Evolutionary conservation across 2,888 invertebrate species (phyloP), one percentile per base, ranked within the genome.

Genomic region (Odontothrips loti): DNA sequence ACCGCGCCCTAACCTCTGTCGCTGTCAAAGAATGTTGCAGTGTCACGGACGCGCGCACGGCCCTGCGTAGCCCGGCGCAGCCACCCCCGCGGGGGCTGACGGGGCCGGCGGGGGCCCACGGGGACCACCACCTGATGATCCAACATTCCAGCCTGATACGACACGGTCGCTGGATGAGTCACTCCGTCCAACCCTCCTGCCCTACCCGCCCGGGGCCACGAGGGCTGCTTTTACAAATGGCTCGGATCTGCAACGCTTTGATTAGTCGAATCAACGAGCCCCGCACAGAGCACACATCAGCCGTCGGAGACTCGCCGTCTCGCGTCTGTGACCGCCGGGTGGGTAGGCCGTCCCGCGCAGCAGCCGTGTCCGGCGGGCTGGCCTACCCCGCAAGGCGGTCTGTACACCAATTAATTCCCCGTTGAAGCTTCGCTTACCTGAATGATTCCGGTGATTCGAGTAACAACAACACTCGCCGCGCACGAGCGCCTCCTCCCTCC

Each of bases 111-210:
- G 34, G 6, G 34, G 3, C 34, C 34, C 34, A 4, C 34, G 34
- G 34, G 34, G 34, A 43, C 58, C 58, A 15, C 68, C 68, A 75
- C 68, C 68, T 75, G 68, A 75, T 75, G 68, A 75, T n/a, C 27
- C 68, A 75, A 75, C 68, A 75, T 75, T 75, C 68, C 68, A 27
- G 58, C 58, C 68, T 58, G 68, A 75, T 75, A 75, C 68, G 68
- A 75, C 68, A 75, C 68, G 68, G 23, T 27, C 58, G 34, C 3
- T 43, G 34, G 58, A 27, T 75, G 68, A 75, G 68, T 75, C 68
- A 75, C 58, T n/a, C 68, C 20, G 23, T 23, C n/a, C 17, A 58
- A 75, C 68, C 68, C 68, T 27, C 10, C 8, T 27, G 68, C 23
- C 12, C 4, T 4, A 58, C 58, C 58, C 10, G 17, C 68, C 9